These are phyloP conservation scores for Microtus pennsylvanicus DNA, from an alignment of 2,113 vertebrate genomes.

Conservation along the genomic window DNA sequence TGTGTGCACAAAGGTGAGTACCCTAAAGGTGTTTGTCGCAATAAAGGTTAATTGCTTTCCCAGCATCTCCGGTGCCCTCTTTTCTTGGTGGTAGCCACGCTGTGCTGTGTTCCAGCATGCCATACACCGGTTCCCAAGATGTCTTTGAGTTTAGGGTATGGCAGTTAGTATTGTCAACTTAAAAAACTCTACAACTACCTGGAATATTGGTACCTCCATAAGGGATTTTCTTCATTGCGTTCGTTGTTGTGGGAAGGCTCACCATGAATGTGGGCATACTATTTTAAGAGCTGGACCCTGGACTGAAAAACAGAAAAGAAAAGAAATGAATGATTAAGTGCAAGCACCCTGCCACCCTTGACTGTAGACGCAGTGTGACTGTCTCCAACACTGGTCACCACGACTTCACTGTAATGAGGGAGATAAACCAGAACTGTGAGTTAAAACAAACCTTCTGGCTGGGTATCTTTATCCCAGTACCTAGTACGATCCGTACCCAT, in stretches of 20 bases:
- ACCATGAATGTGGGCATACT: too few relatives aligned
- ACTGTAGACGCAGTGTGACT: not conserved
- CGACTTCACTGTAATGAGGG: not conserved
- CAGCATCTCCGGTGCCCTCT: not conserved
- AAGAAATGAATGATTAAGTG: not conserved
- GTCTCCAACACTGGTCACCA: not conserved
- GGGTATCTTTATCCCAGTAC: not conserved
- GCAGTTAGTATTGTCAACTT: not conserved
- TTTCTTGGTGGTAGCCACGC: not conserved
- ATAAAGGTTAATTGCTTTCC: not conserved
- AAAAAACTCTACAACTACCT: too few relatives aligned
- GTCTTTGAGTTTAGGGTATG: not conserved
- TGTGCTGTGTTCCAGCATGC: not conserved
- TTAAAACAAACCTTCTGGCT: not conserved
- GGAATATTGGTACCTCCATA: not conserved
- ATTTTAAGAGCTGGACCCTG: not conserved
- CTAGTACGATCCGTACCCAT: fast-evolving
- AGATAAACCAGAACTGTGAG: not conserved
- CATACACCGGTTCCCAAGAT: not conserved
- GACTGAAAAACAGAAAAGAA: too few relatives aligned
- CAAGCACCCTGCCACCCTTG: not conserved
- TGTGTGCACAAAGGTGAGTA: not conserved
- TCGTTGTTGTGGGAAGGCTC: too few relatives aligned
- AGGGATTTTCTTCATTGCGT: not conserved
- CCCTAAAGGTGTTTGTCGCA: not conserved